Base-by-base conservation (phyloP, 2,797 vertebrate genomes). In the Brotula barbata region DNA sequence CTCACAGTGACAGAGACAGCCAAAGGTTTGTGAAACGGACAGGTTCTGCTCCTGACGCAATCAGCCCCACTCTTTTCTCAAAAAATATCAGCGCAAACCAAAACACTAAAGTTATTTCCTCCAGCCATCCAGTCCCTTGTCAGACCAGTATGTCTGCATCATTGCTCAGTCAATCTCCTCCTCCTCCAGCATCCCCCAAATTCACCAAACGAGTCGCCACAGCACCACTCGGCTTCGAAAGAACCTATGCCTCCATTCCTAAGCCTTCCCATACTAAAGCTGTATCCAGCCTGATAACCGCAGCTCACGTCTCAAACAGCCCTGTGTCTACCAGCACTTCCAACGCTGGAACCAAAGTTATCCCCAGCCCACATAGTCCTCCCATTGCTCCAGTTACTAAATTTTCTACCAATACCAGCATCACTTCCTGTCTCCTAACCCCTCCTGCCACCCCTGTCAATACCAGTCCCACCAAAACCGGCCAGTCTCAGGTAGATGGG, bases 141-240 rank as follows among this genome's bases (percentile, higher is more conserved):
- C 64, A 58, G 44, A 58, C 42, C 7, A 69, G 8, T 17, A 22
- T 33, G 48, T 43, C 59, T 16, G 10, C 56, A 16, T 43, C 34
- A 7, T 45, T n/a, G 6, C 37, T 39, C 37, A 39, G 15, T 15
- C 13, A 14, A 13, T n/a, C 6, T 39, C 47, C 14, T 14, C 13
- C 37, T 5, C 46, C 15, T 14, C 45, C 11, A 20, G 39, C 39
- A 17, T 36, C 63, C 12, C n/a, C 64, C 5, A 82, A 65, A 56
- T 57, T 70, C n/a, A 48, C 45, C 17, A 69, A 33, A 7, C 43
- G n/a, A 39, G 11, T 31, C 40, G 51, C 21, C 19, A 3, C 7
- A 39, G 50, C 80, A 39, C 79, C 73, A 45, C 68, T 85, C 52
- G 82, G 80, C 36, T 86, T 89, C 73, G 72, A 85, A 58, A 78